Evolutionary conservation across 1,140 invertebrate genomes (phyloP).

Genomic region (Trichomalopsis sarcophagae): DNA sequence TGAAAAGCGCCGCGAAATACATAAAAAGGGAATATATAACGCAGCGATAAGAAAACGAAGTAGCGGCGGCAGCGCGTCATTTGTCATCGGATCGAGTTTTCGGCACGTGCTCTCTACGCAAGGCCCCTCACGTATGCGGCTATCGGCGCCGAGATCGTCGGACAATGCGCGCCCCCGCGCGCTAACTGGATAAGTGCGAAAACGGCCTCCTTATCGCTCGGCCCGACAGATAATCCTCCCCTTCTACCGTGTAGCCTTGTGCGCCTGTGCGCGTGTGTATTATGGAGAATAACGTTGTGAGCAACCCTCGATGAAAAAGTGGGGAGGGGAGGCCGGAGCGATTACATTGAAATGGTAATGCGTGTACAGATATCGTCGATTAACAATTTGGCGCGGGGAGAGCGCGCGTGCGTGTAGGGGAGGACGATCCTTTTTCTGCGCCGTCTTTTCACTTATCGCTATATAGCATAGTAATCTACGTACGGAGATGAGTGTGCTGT

Average conservation of each 20-base stretch:
- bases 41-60: not conserved
- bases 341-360: constrained; percentile 53
- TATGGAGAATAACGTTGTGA: not conserved
- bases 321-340: not conserved
- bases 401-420: not conserved
- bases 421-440: constrained; percentile 15
- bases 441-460: not conserved
- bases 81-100: constrained; percentile 50
- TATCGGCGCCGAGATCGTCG: constrained; percentile 29
- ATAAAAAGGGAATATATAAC: not conserved
- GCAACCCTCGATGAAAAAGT: not conserved
- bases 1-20: not conserved
- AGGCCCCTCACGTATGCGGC: not conserved
- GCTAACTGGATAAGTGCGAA: constrained; percentile 53
- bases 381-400: constrained; percentile 39
- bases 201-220: constrained; percentile 46
- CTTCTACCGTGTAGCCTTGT: not conserved
- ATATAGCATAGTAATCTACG: no score
- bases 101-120: constrained; percentile 37
- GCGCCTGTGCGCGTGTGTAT: constrained; percentile 20
- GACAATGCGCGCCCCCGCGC: constrained; percentile 41
- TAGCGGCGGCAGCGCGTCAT: constrained; percentile 18
- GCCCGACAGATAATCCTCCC: constrained; percentile 40
- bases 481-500: no score
- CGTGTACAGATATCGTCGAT: constrained; percentile 31